Evolutionary conservation across 2,797 vertebrate species (phyloP), one percentile per base, ranked within the genome.

Genomic region (Gadopsis bispinosus): DNA sequence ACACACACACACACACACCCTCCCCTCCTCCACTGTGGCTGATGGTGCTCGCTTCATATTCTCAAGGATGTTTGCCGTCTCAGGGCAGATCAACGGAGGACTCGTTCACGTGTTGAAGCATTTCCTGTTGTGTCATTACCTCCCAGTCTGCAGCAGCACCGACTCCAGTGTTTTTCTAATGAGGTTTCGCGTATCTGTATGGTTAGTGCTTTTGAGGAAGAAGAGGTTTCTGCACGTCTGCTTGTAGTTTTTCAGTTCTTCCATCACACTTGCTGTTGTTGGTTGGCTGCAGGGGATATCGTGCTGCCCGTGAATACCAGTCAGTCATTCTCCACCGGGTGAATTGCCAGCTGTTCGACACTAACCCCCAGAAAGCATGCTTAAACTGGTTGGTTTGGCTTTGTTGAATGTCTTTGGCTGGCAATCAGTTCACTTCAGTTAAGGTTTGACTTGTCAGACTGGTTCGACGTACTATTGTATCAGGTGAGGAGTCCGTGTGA

Each of bases 101-200:
- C 22, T 41, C 2, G 4, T 71, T 77, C 9, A 26, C 58, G 31
- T 10, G 45, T 62, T 20, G 7, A 48, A 3, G 59, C n/a, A 9
- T 67, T 74, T 80, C 59, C 29, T 70, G 20, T 54, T 60, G 58
- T 29, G 63, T 19, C 60, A 37, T 41, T 54, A 43, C 62, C 45
- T 48, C 6, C 26, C 1, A 2, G 7, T 29, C 10, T 47, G 2
- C 4, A 13, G 60, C 50, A 37, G 48, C 48, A 26, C 31, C 19
- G 9, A 2, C 47, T 47, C 13, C 51, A 2, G 39, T 59, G 39
- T 66, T 22, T 26, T 35, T 13, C 61, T 1, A 12, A 4, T 22
- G 1, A 35, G 29, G 48, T n/a, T 61, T 26, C 4, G 35, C 19
- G 66, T 60, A 5, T 58, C 13, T 43, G 14, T 19, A 20, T 33